These are phyloP conservation scores for Drosophila paulistorum DNA, from an alignment of 1,140 invertebrate species.

Conservation along the genomic window DNA sequence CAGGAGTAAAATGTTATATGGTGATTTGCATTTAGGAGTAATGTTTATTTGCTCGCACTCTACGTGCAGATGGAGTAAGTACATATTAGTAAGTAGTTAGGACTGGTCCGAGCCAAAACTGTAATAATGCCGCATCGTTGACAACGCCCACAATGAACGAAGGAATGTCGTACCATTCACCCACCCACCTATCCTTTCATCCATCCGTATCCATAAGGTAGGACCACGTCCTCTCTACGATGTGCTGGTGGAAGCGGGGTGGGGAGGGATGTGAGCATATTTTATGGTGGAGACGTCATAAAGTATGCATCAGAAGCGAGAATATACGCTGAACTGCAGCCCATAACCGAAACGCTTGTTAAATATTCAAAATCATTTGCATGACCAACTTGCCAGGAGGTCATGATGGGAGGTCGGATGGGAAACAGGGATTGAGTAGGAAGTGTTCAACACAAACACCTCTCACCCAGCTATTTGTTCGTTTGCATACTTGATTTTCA, in stretches of 20 bases:
- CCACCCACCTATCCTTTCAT: slow-evolving; percentile 3
- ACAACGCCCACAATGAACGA: slow-evolving; percentile 18
- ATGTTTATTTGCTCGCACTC: slow-evolving; percentile 1
- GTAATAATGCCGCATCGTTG: slow-evolving; percentile 58
- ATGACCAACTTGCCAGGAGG: slow-evolving; percentile 54
- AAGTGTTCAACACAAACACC: slow-evolving; percentile 41
- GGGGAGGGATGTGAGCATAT: neutral
- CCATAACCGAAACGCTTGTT: slow-evolving; percentile 64
- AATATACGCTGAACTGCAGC: slow-evolving; percentile 47
- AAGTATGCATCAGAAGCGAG: slow-evolving; percentile 72
- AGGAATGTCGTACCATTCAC: neutral
- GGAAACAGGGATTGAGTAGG: slow-evolving; percentile 13
- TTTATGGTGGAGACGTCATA: slow-evolving; percentile 35
- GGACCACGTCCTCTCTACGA: neutral
- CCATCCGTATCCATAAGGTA: neutral
- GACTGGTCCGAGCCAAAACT: slow-evolving; percentile 18
- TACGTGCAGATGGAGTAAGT: neutral
- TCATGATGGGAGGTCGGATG: slow-evolving; percentile 23
- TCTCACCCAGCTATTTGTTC: slow-evolving; percentile 49
- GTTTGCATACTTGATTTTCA: slow-evolving; percentile 77
- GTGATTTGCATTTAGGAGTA: slow-evolving; percentile 5
- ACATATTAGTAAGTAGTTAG: slow-evolving; percentile 6
- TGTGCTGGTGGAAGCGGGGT: neutral
- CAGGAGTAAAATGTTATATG: slow-evolving; percentile 1
- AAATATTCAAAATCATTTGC: slow-evolving; percentile 80